Evolutionary conservation across 2,797 vertebrate species (phyloP).

Genomic region (Ciconia nigra): DNA sequence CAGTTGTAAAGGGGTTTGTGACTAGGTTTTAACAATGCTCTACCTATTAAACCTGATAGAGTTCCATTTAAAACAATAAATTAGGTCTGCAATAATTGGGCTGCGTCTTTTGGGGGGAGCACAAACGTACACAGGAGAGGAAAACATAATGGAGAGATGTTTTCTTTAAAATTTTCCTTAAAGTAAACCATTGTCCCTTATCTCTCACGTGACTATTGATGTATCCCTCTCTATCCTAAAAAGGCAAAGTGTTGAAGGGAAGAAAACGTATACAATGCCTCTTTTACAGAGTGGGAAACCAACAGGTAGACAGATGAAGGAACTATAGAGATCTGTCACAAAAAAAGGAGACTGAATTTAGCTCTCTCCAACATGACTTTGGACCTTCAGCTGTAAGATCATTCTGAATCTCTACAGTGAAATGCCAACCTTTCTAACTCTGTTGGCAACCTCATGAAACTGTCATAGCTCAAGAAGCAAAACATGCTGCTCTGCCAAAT

Average conservation of each 20-base stretch:
- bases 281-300: not conserved
- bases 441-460: not conserved
- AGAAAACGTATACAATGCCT: not conserved
- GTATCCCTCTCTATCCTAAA: not conserved
- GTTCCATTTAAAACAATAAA: not conserved
- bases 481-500: slow-evolving; percentile 8
- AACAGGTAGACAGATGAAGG: not conserved
- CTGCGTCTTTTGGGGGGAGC: not conserved
- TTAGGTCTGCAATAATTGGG: not conserved
- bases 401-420: not conserved
- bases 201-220: not conserved
- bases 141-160: not conserved
- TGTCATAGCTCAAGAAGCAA: slow-evolving; percentile 27
- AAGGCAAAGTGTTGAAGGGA: not conserved
- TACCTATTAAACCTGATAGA: not conserved
- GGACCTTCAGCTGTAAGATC: not conserved
- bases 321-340: not conserved
- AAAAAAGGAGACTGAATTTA: not conserved
- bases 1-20: not conserved
- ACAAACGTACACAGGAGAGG: not conserved
- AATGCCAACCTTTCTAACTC: not conserved
- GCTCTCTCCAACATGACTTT: not conserved
- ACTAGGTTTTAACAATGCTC: not conserved
- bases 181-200: not conserved
- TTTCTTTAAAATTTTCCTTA: not conserved